These are phyloP conservation scores for Thinocorus orbignyianus DNA, from an alignment of 2,113 vertebrate genomes.

Conservation along the genomic window DNA sequence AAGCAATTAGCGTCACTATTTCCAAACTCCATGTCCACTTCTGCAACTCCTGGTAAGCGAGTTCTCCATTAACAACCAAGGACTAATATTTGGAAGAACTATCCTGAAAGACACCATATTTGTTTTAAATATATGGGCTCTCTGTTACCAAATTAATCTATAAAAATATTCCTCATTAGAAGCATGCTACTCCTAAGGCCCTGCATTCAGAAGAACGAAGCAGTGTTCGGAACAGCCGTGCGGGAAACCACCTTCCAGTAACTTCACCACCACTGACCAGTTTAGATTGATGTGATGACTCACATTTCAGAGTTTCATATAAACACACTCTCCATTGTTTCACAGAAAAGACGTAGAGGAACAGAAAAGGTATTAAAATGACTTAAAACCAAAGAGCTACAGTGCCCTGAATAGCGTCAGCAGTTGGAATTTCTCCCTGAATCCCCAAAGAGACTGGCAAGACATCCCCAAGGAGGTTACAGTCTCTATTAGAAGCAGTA, in stretches of 20 bases:
- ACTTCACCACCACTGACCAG: background rate
- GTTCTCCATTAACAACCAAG: background rate
- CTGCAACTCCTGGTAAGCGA: background rate
- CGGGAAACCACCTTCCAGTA: background rate
- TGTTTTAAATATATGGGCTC: background rate
- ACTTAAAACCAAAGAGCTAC: background rate
- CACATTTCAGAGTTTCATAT: background rate
- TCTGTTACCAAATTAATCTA: background rate
- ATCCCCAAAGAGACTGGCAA: background rate
- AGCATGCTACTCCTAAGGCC: background rate
- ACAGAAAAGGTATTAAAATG: background rate
- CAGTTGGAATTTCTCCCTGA: background rate
- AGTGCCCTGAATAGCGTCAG: background rate
- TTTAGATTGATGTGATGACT: background rate
- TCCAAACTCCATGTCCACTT: background rate
- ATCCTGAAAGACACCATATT: background rate
- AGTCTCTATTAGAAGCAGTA: background rate
- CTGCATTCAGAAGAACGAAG: background rate
- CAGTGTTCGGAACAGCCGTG: background rate
- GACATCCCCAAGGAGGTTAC: background rate
- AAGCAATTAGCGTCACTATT: background rate
- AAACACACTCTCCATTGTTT: background rate
- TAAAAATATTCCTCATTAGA: background rate
- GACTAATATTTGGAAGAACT: slow-evolving; percentile 15
- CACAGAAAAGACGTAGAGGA: background rate